Evolutionary conservation across 2,113 vertebrate genomes (phyloP), one percentile per base, ranked within the genome.

Genomic region (Zeus faber): DNA sequence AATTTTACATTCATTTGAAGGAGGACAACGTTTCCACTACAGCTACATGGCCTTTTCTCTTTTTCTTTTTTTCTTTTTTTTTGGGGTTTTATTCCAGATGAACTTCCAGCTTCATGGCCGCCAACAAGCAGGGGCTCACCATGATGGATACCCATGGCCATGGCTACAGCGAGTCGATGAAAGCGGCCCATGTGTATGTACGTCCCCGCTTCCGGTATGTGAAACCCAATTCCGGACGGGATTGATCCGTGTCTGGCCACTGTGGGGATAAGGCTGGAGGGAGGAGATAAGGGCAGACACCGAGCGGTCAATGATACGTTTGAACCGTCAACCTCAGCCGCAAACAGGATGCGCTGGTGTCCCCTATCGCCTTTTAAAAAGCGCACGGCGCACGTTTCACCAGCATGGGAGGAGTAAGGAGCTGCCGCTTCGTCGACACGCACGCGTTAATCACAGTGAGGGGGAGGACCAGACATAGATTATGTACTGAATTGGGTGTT

Each of bases 241-340:
- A 89, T 83, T 84, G 85, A 89, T 86, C 80, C 62, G 48, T 61
- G 79, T 86, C 79, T 82, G 79, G 81, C 62, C 67, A 6, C 68
- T 61, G 68, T 35, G 10, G 62, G 76, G 72, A 74, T 81, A 72
- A 75, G 73, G 61, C 62, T 61, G 58, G 54, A 55, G 65, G 65
- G 64, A 81, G 61, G 65, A 77, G 82, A 84, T 85, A 81, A 86
- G 78, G 78, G 73, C 62, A 78, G 73, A 79, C 68, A 73, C 67
- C 13, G 48, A 62, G 53, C 56, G 55, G 70, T 78, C 74, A 76
- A 54, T 65, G 74, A 82, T 88, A 82, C 62, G 24, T 78, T 72
- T 74, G 72, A 82, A 81, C 73, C 55, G 44, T 67, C 72, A 77
- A 67, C 76, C 81, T 75, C 71, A 54, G 31, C 62, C 56, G 61